Percentiles rank a stretch among this genome's conserved stretches.
Conservation (phyloP, 2,888 invertebrate genomes). For the Ectemnius continuus region DNA sequence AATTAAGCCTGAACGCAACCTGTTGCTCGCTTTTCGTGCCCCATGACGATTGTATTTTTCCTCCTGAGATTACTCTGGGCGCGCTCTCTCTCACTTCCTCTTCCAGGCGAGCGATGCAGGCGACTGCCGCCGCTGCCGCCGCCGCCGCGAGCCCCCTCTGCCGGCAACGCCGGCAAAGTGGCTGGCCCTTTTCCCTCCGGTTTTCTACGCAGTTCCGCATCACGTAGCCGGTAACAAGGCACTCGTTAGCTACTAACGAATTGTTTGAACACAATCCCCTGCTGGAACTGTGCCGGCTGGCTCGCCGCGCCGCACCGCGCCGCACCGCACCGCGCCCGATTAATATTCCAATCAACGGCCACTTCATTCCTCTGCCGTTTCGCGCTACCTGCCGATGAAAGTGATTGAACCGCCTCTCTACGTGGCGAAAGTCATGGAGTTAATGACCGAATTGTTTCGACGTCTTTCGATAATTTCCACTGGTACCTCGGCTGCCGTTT, state of each 20-base stretch:
- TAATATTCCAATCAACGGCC: constrained; percentile 47
- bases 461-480: background rate
- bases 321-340: constrained; percentile 46
- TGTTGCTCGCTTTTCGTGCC: constrained; percentile 52
- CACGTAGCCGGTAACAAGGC: constrained; percentile 54
- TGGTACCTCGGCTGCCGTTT: too few species aligned
- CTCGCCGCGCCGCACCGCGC: constrained; percentile 37
- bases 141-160: too few species aligned
- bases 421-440: too few species aligned
- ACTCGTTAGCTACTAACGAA: constrained; percentile 60
- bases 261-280: constrained; percentile 58
- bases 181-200: constrained; percentile 16
- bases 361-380: constrained; percentile 1
- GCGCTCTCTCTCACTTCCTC: too few species aligned
- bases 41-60: constrained; percentile 32
- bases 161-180: background rate
- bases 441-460: background rate
- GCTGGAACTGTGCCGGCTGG: constrained; percentile 22
- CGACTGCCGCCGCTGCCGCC: too few species aligned
- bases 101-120: too few species aligned
- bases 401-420: too few species aligned
- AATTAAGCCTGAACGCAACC: constrained; percentile 56
- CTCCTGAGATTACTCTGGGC: background rate
- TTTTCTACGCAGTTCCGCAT: constrained; percentile 36
- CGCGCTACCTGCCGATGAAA: too few species aligned